A percentile compares a stretch with the other conserved stretches of the same genome.
phyloP scores from a whole-genome alignment of 1,140 invertebrate species.

The Yoshiicerus persimilis region DNA sequence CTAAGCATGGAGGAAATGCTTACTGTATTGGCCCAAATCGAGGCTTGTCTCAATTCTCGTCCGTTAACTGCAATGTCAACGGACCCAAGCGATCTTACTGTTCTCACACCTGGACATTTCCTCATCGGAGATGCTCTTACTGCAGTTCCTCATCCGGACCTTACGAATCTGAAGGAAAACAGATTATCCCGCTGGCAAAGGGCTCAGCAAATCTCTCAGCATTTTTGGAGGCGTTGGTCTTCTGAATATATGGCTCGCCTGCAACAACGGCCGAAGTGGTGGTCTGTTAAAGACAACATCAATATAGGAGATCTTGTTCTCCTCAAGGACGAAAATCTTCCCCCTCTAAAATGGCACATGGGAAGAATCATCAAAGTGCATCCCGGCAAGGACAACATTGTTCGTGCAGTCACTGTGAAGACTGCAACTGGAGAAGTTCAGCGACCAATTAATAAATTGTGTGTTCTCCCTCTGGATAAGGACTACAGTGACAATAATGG shows the following conservation, averaged over 20 bases:
- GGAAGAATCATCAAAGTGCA: conserved; percentile 51
- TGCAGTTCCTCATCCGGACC: conserved; percentile 34
- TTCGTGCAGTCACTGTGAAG: conserved; percentile 48
- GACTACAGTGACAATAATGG: too few relatives aligned
- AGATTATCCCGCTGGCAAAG: conserved; percentile 48
- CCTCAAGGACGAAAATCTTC: conserved; percentile 52
- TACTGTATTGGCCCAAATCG: conserved; percentile 22
- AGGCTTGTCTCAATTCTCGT: conserved; percentile 51
- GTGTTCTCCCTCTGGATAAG: not conserved
- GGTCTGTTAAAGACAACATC: conserved; percentile 23
- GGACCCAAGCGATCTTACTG: conserved; percentile 46
- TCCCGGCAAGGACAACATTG: conserved; percentile 48
- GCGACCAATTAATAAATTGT: not conserved
- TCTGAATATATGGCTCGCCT: conserved; percentile 29
- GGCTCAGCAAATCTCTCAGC: conserved; percentile 36
- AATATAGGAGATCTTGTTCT: conserved; percentile 50
- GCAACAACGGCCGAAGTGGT: conserved; percentile 45
- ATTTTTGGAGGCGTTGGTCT: conserved; percentile 32
- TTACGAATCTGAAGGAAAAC: conserved; percentile 11
- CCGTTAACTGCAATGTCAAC: conserved; percentile 52
- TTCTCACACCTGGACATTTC: conserved; percentile 50
- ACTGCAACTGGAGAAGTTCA: not conserved
- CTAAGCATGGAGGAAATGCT: conserved; percentile 26
- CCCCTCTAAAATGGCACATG: conserved; percentile 52
- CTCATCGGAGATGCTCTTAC: conserved; percentile 44